These are phyloP conservation scores for Myocastor coypus DNA, from an alignment of 2,113 vertebrate species.

Conservation along the genomic window DNA sequence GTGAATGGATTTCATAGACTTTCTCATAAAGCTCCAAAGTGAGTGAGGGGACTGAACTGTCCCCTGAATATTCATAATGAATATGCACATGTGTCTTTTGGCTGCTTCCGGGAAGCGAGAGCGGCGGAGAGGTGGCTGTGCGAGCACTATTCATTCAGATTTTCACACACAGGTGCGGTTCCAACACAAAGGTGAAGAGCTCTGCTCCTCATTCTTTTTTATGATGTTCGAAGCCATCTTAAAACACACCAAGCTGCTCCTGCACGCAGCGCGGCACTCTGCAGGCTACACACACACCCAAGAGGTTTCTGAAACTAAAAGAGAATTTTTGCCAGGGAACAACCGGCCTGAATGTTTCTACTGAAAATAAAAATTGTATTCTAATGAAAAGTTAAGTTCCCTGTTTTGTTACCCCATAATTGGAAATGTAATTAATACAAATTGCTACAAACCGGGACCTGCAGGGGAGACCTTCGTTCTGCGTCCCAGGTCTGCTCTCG, in stretches of 20 bases:
- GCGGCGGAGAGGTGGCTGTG: neutral
- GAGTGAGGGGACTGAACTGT: neutral
- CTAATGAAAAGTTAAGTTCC: conserved; percentile 48
- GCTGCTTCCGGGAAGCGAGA: neutral
- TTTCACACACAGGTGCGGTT: neutral
- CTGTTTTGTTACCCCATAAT: conserved; percentile 47
- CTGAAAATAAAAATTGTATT: conserved; percentile 46
- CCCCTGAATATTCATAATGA: neutral
- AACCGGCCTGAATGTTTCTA: neutral
- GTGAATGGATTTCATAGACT: neutral
- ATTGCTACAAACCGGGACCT: conserved; percentile 52
- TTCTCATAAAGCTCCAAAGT: neutral
- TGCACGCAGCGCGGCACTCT: neutral
- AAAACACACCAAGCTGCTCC: neutral
- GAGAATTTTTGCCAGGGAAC: neutral
- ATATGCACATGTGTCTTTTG: neutral
- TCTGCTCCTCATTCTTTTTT: neutral
- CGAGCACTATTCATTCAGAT: too few relatives aligned
- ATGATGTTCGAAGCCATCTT: neutral
- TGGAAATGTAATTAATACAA: conserved; percentile 62
- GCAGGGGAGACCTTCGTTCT: conserved; percentile 69
- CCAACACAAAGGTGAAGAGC: neutral
- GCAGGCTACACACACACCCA: neutral
- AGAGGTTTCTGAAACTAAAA: neutral
- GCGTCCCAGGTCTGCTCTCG: conserved; percentile 29